Evolutionary conservation across 1,140 invertebrate genomes (phyloP).

Genomic region (Lanistes nyassanus): DNA sequence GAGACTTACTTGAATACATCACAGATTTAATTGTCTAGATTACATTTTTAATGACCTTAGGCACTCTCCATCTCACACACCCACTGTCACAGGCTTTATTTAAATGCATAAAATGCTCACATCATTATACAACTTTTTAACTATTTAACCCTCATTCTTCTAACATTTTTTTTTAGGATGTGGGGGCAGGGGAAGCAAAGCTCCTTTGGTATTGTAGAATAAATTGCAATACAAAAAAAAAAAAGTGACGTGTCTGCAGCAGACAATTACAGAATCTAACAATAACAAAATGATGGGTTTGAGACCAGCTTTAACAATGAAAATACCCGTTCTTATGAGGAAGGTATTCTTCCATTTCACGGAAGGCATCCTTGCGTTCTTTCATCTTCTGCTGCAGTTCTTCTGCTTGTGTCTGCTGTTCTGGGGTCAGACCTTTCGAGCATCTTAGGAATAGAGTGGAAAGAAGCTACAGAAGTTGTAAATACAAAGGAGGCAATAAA

Average conservation of each 20-base stretch:
- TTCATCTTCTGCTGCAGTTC: constrained; percentile 54
- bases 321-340: constrained; percentile 65
- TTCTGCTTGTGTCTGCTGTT: constrained; percentile 44
- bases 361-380: constrained; percentile 59
- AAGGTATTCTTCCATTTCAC: constrained; percentile 65
- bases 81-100: neutral
- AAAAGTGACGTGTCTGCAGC: neutral
- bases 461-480: too few species aligned
- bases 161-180: neutral
- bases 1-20: neutral
- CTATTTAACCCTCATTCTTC: neutral
- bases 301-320: neutral
- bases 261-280: too few species aligned
- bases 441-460: constrained; percentile 14
- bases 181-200: too few species aligned
- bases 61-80: neutral
- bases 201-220: too few species aligned
- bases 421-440: constrained; percentile 33
- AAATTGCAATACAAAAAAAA: neutral
- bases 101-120: neutral
- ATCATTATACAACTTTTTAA: neutral
- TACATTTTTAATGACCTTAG: neutral
- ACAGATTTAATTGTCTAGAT: neutral
- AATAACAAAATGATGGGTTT: neutral
- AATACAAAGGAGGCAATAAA: too few species aligned